Evolutionary conservation across 2,888 invertebrate species (phyloP), one percentile per base, ranked within the genome.

Genomic region (Rhyacophila evoluta): DNA sequence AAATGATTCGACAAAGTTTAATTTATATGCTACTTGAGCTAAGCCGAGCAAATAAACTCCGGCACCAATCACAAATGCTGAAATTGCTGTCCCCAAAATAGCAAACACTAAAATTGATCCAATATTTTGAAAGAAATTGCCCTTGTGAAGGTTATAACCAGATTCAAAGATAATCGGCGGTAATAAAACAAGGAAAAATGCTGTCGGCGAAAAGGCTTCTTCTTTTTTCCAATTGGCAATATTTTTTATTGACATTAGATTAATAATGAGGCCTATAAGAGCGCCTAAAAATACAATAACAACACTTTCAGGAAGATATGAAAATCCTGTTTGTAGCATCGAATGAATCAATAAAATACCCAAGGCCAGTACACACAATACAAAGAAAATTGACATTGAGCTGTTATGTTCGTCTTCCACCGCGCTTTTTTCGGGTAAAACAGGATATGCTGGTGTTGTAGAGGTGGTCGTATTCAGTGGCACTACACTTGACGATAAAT

Each of bases 151-250:
- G 90, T 99, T 99, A 86, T 99, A 99, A 1, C 99, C 99, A 1
- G 98, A 98, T 88, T 99, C 99, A 89, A 99, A 99, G 84, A 99
- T 99, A 77, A 99, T 99, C 0, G 99, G 99, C 8, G 99, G 99
- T 74, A 99, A 88, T 0, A 99, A 91, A 1, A 99, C 96, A 74
- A 99, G 91, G 85, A 99, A 99, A 87, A 99, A 99, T 25, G 98
- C 97, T 19, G 98, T 99, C 0, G 99, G 99, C 5, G 98, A 98
- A 86, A 99, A 98, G 0, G 98, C 97, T 88, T 99, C 99, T 86
- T 98, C 98, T 86, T 97, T 96, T 85, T 97, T 93, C 98, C 98
- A 98, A 86, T 98, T 97, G 55, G 96, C 96, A 84, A 97, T 94
- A 85, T 97, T 96, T 84, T 94, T 92, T 84, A 94, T 94, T 1